phyloP scores from a whole-genome alignment of 2,888 invertebrate genomes.

The Aleiodes leptofemur region DNA sequence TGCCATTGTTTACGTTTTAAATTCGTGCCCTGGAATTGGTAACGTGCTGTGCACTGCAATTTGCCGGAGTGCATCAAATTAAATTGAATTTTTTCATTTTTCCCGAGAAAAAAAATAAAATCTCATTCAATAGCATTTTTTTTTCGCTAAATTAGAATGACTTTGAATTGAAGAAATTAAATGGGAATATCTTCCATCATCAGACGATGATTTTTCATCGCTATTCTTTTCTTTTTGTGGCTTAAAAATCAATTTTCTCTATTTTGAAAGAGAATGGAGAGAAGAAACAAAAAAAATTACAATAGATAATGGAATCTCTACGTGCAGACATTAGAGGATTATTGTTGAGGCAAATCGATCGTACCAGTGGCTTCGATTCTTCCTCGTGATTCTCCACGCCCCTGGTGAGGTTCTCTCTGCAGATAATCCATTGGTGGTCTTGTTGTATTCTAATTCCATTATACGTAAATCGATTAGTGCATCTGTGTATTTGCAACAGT shows the following conservation, averaged over 20 bases:
- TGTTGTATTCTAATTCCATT: conserved; percentile 40
- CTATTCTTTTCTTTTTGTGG: too few relatives aligned
- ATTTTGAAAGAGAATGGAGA: too few relatives aligned
- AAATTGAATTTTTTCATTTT: conserved; percentile 9
- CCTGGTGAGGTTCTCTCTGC: conserved; percentile 24
- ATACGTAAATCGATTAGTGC: conserved; percentile 40
- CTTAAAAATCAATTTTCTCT: too few relatives aligned
- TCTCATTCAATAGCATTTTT: not conserved
- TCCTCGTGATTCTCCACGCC: conserved; percentile 48
- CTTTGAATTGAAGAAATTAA: not conserved
- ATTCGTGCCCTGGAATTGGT: conserved; percentile 26
- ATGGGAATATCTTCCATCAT: not conserved
- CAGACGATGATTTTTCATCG: too few relatives aligned
- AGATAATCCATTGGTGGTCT: conserved; percentile 24
- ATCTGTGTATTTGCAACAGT: conserved; percentile 25
- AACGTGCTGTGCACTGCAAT: conserved; percentile 8
- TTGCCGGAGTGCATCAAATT: conserved; percentile 14
- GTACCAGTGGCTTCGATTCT: conserved; percentile 15
- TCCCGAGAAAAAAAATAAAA: not conserved
- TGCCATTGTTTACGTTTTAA: conserved; percentile 30
- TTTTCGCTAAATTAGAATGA: not conserved
- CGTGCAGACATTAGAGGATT: conserved; percentile 61
- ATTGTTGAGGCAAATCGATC: conserved; percentile 47
- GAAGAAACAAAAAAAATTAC: not conserved
- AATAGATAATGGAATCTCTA: conserved; percentile 45